A percentile compares a stretch with the other conserved stretches of the same genome.
These are phyloP conservation scores for Catharus bicknelli DNA, from an alignment of 2,113 vertebrate genomes.

Conservation along the genomic window DNA sequence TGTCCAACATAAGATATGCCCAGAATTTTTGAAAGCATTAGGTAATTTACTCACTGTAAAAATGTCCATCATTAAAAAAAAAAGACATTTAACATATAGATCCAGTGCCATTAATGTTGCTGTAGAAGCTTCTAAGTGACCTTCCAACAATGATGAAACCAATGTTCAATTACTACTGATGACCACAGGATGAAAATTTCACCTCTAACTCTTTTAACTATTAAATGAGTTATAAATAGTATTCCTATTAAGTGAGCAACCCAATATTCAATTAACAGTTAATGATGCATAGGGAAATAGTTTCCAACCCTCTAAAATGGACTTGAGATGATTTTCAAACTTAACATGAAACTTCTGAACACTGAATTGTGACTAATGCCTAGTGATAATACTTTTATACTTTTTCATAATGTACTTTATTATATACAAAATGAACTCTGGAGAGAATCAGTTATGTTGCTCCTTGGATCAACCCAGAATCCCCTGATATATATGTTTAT, in stretches of 20 bases:
- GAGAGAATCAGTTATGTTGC: not conserved
- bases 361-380: not conserved
- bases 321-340: constrained; percentile 33
- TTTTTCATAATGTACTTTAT: not conserved
- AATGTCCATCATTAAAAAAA: not conserved
- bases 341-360: not conserved
- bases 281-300: constrained; percentile 38
- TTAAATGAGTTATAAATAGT: constrained; percentile 46
- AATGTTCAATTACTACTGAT: constrained; percentile 15
- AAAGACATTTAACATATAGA: not conserved
- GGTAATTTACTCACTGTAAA: not conserved
- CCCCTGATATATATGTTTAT: too few relatives aligned
- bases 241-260: constrained; percentile 26
- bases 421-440: not conserved
- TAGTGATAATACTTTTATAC: not conserved
- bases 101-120: not conserved
- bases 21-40: not conserved
- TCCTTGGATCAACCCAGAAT: not conserved
- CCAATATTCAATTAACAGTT: constrained; percentile 41
- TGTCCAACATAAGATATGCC: not conserved
- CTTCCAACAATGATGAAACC: not conserved
- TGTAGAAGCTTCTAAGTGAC: not conserved
- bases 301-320: constrained; percentile 17
- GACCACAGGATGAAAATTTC: constrained; percentile 18
- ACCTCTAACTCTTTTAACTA: constrained; percentile 37